A percentile compares a stretch with the other conserved stretches of the same genome.
Conservation (phyloP, 1,140 invertebrate genomes). For the Rhyacophila brunnea region DNA sequence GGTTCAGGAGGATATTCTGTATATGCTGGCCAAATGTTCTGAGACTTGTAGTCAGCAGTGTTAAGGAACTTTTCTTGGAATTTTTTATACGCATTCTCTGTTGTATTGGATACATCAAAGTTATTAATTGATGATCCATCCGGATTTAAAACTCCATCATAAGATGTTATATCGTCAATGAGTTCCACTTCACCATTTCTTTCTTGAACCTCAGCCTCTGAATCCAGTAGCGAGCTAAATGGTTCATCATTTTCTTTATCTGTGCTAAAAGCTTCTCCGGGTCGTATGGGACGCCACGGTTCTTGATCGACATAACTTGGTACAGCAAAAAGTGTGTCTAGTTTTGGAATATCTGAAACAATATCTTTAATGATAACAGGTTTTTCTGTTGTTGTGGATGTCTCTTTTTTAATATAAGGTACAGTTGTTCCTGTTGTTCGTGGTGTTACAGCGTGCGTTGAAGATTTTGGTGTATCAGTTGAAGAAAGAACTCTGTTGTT, state of each 20-base stretch:
- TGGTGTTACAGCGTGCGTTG: conserved; percentile 35
- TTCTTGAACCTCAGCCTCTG: conserved; percentile 45
- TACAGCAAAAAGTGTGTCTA: conserved; percentile 52
- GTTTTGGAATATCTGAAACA: conserved; percentile 48
- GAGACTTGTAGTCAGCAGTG: conserved; percentile 9
- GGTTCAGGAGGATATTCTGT: conserved; percentile 50
- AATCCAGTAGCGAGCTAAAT: conserved; percentile 16
- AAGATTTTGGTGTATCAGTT: conserved; percentile 41
- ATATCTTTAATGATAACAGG: background rate
- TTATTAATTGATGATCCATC: conserved; percentile 29
- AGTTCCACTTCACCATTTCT: conserved; percentile 52
- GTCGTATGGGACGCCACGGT: conserved; percentile 57
- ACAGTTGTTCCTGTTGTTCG: background rate
- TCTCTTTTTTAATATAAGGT: conserved; percentile 1
- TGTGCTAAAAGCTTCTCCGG: conserved; percentile 44
- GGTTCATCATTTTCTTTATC: conserved; percentile 33
- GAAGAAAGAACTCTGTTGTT: conserved; percentile 38
- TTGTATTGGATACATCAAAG: too few relatives aligned
- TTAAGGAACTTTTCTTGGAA: conserved; percentile 5
- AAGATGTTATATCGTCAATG: conserved; percentile 47
- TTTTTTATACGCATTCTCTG: conserved; percentile 4
- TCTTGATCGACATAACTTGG: conserved; percentile 54
- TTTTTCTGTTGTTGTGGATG: background rate
- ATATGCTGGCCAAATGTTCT: conserved; percentile 14
- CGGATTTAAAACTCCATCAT: conserved; percentile 47